Conservation (phyloP, 2,888 invertebrate genomes). For the Helobdella robusta region DNA sequence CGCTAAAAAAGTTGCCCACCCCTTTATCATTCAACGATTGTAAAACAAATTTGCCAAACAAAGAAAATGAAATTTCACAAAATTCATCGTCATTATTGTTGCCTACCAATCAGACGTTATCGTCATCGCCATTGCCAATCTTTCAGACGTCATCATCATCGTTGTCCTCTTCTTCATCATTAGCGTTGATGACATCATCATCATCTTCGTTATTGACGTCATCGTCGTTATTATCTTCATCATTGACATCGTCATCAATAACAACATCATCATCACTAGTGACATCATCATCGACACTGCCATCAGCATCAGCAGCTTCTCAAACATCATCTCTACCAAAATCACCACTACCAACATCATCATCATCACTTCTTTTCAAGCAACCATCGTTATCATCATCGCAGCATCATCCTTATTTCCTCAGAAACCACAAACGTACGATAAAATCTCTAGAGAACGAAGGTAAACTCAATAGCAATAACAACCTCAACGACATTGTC, state of each 20-base stretch:
- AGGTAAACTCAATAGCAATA: neutral
- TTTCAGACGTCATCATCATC: neutral
- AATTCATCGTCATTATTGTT: no score
- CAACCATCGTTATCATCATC: conserved; percentile 2
- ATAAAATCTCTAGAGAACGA: neutral
- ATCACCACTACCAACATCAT: neutral
- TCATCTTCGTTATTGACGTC: neutral
- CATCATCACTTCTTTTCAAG: neutral
- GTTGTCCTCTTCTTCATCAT: neutral
- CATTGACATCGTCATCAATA: neutral
- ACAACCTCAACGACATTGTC: neutral
- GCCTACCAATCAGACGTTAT: no score
- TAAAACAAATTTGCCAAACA: no score
- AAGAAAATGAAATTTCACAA: no score
- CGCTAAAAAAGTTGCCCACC: no score
- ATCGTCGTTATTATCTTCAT: neutral
- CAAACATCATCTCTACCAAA: neutral
- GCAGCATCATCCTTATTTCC: neutral
- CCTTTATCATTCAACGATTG: no score
- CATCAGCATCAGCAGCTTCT: neutral
- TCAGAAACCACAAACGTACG: neutral
- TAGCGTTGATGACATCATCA: neutral
- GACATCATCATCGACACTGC: neutral
- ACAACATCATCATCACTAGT: neutral
- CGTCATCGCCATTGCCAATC: no score